These are phyloP conservation scores for Anoncus sp. DNA, from an alignment of 2,888 invertebrate species.

Conservation along the genomic window DNA sequence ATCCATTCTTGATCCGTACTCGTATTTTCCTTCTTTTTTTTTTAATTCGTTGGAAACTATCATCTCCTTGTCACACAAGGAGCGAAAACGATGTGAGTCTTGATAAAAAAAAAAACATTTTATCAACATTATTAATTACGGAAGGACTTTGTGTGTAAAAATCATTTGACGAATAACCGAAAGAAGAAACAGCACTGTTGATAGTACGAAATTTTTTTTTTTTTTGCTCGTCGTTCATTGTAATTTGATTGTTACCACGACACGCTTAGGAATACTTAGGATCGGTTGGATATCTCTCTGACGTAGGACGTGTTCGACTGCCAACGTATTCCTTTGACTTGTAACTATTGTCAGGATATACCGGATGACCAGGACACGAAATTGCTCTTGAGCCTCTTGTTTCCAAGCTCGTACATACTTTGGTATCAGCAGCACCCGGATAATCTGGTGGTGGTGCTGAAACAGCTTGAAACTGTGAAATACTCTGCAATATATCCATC, in stretches of 20 bases:
- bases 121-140: background rate
- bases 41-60: background rate
- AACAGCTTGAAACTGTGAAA: constrained; percentile 75
- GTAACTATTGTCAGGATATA: constrained; percentile 58
- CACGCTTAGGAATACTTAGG: constrained; percentile 73
- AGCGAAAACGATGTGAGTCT: background rate
- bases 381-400: constrained; percentile 48
- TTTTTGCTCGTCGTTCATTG: background rate
- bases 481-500: constrained; percentile 75
- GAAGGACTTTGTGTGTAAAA: background rate
- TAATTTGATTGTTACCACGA: background rate
- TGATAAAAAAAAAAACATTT: background rate
- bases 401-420: constrained; percentile 58
- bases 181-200: background rate
- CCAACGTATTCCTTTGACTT: constrained; percentile 72
- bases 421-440: constrained; percentile 70
- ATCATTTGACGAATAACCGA: background rate
- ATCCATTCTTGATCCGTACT: too few relatives aligned
- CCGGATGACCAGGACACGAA: constrained; percentile 61
- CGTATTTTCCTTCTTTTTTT: background rate
- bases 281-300: constrained; percentile 74
- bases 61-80: background rate
- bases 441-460: constrained; percentile 75
- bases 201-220: too few relatives aligned
- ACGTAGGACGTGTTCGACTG: constrained; percentile 83